These are phyloP conservation scores for Anastrepha ludens DNA, from an alignment of 1,140 invertebrate species.

Conservation along the genomic window DNA sequence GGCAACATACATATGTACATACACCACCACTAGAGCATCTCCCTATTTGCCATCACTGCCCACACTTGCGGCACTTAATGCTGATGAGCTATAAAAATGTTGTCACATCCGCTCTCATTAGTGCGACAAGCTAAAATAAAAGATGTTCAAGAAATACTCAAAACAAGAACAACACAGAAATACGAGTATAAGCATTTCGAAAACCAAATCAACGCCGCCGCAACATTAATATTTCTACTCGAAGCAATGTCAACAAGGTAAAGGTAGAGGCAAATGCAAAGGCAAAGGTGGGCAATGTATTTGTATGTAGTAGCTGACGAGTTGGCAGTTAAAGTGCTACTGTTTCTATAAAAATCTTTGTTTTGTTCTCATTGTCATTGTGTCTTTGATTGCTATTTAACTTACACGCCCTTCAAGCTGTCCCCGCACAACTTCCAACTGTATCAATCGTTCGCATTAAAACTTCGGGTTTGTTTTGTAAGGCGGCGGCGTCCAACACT, in stretches of 20 bases:
- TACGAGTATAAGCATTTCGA: background rate
- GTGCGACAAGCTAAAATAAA: slow-evolving; percentile 5
- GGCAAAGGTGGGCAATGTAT: background rate
- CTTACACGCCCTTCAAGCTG: background rate
- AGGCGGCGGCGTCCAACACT: background rate
- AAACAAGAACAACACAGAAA: background rate
- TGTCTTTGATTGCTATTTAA: background rate
- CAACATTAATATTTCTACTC: background rate
- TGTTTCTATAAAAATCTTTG: slow-evolving; percentile 5
- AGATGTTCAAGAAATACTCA: background rate
- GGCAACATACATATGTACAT: background rate
- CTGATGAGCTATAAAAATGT: slow-evolving; percentile 48
- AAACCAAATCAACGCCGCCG: background rate
- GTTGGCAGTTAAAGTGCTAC: slow-evolving; percentile 48
- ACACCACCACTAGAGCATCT: background rate
- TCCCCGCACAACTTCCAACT: background rate
- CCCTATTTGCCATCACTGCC: background rate
- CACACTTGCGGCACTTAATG: background rate
- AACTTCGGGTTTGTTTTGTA: background rate
- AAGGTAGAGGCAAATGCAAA: background rate
- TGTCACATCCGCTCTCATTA: slow-evolving; percentile 50
- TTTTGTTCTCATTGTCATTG: background rate
- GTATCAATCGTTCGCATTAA: background rate
- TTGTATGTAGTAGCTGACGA: slow-evolving; percentile 10
- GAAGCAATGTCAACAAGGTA: background rate